These are phyloP conservation scores for Heliconius ethilla DNA, from an alignment of 2,888 invertebrate genomes.

Conservation along the genomic window DNA sequence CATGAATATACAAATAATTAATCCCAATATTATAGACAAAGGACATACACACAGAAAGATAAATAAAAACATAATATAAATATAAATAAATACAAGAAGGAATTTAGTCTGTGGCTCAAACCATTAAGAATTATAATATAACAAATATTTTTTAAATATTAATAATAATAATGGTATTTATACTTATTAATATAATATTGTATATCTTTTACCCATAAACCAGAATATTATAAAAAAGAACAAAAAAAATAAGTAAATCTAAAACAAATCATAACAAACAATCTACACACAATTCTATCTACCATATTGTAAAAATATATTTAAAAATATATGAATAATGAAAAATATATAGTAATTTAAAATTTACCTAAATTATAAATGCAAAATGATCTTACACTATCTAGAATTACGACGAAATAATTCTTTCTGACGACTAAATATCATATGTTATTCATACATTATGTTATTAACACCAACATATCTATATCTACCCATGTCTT, in stretches of 20 bases:
- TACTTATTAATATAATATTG: slow-evolving; percentile 5
- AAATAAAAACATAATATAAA: slow-evolving; percentile 14
- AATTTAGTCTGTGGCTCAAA: slow-evolving; percentile 15
- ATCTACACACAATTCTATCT: not conserved
- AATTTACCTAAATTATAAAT: not conserved
- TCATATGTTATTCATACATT: not conserved
- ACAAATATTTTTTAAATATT: slow-evolving; percentile 12
- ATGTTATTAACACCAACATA: not conserved
- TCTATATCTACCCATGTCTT: not conserved
- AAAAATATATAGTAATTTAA: not conserved
- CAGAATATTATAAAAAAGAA: slow-evolving; percentile 23
- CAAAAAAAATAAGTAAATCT: not conserved
- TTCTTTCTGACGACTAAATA: not conserved
- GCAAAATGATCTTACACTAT: slow-evolving; percentile 6
- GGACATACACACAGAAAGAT: slow-evolving; percentile 24
- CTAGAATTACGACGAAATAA: not conserved
- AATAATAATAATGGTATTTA: slow-evolving; percentile 6
- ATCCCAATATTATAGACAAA: slow-evolving; percentile 45
- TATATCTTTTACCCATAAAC: slow-evolving; percentile 22
- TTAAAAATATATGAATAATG: not conserved
- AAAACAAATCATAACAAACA: not conserved
- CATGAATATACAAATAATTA: slow-evolving; percentile 47
- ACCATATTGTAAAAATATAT: not conserved
- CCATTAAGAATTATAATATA: not conserved
- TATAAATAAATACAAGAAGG: slow-evolving; percentile 12